phyloP scores from a whole-genome alignment of 1,140 invertebrate genomes.

The Aporrectodea caliginosa region DNA sequence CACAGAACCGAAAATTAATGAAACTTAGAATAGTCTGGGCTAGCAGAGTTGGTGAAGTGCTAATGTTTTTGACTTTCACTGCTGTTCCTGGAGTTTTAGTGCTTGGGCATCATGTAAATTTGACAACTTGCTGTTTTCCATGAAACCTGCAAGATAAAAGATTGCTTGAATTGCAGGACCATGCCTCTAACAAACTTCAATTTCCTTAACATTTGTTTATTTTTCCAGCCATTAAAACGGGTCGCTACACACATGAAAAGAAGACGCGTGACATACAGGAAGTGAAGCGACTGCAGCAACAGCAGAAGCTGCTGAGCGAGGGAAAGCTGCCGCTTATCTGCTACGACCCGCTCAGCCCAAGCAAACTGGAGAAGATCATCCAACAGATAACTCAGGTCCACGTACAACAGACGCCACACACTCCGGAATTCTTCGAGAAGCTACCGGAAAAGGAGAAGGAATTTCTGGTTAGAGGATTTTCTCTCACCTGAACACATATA shows the following conservation, averaged over 20 bases:
- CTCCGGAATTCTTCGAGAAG: slow-evolving; percentile 33
- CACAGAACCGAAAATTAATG: no score
- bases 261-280: slow-evolving; percentile 48
- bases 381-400: slow-evolving; percentile 27
- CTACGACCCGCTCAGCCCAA: neutral
- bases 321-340: neutral
- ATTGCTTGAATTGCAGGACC: no score
- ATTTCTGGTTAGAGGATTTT: slow-evolving; percentile 30
- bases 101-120: no score
- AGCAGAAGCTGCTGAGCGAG: slow-evolving; percentile 1
- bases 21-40: no score
- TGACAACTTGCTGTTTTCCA: no score
- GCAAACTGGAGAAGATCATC: slow-evolving; percentile 29
- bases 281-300: slow-evolving; percentile 40
- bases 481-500: no score
- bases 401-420: slow-evolving; percentile 30
- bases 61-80: no score
- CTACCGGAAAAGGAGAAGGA: slow-evolving; percentile 31
- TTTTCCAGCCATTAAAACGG: slow-evolving; percentile 48
- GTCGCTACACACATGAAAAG: slow-evolving; percentile 52
- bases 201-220: no score
- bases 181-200: no score
- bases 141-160: no score
- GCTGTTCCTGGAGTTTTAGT: no score
- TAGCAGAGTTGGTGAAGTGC: no score